Evolutionary conservation across 2,113 vertebrate species (phyloP).

Genomic region (Pachyramphus minor): DNA sequence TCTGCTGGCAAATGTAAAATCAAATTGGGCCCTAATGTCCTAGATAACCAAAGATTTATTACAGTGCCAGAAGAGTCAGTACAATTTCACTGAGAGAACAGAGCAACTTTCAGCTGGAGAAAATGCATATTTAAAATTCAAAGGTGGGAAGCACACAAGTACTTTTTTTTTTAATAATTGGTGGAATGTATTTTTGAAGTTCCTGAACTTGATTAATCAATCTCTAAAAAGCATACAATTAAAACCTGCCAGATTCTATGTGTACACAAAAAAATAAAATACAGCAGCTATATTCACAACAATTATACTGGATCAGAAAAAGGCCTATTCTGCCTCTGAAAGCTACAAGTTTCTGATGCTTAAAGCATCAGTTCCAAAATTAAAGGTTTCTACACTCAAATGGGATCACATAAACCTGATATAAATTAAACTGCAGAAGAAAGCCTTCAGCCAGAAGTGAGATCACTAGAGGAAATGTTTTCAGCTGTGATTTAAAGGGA

Average conservation of each 20-base stretch:
- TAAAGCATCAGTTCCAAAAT: neutral
- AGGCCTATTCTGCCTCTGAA: neutral
- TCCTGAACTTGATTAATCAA: slow-evolving; percentile 52
- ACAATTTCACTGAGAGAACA: neutral
- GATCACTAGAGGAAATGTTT: neutral
- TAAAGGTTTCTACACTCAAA: neutral
- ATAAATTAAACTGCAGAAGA: neutral
- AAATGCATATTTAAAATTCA: slow-evolving; percentile 35
- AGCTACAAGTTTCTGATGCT: neutral
- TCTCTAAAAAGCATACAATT: slow-evolving; percentile 21
- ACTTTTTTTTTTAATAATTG: neutral
- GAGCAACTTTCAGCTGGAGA: neutral
- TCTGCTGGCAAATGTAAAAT: neutral
- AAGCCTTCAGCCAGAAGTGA: neutral
- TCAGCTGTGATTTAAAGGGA: slow-evolving; percentile 12
- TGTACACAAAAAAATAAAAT: neutral
- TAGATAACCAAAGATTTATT: neutral
- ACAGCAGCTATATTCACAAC: neutral
- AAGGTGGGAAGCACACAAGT: neutral
- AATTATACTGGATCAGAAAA: neutral
- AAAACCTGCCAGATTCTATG: neutral
- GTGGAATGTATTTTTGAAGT: slow-evolving; percentile 44
- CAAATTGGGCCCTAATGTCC: neutral
- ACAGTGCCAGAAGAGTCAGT: neutral
- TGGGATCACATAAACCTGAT: neutral